These are phyloP conservation scores for Coregonus clupeaformis DNA, from an alignment of 2,113 vertebrate species.

Conservation along the genomic window DNA sequence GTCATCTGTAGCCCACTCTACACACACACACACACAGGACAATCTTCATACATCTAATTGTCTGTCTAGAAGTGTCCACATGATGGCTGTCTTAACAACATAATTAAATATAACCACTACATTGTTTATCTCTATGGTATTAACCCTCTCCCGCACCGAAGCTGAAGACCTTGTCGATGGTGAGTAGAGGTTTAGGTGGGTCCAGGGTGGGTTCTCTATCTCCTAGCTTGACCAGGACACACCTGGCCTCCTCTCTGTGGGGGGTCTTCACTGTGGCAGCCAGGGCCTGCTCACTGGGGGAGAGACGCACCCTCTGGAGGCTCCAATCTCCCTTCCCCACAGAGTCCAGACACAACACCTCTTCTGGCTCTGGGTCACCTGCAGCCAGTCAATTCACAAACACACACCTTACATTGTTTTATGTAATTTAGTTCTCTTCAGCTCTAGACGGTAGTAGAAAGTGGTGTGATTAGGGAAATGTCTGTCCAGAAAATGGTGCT, in stretches of 20 bases:
- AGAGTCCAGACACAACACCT: conserved; percentile 57
- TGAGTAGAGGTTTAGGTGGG: conserved; percentile 58
- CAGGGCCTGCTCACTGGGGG: conserved; percentile 81
- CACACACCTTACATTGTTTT: neutral
- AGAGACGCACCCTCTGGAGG: conserved; percentile 87
- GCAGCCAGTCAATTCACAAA: conserved; percentile 13
- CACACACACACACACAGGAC: conserved; percentile 15
- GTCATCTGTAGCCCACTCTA: conserved; percentile 90
- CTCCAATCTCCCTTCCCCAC: conserved; percentile 42
- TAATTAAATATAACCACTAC: neutral
- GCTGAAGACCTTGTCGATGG: conserved; percentile 82
- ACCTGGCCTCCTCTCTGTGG: conserved; percentile 74
- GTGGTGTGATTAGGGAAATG: neutral
- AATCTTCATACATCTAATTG: neutral
- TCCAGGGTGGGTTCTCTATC: conserved; percentile 30
- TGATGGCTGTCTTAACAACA: neutral
- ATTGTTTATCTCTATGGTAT: neutral
- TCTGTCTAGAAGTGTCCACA: neutral
- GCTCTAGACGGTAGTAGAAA: neutral
- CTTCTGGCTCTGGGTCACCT: conserved; percentile 54
- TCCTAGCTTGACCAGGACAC: conserved; percentile 75
- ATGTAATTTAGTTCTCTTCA: neutral
- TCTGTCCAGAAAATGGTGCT: conserved; percentile 11
- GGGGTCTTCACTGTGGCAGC: conserved; percentile 78
- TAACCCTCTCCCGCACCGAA: conserved; percentile 80